phyloP scores from a whole-genome alignment of 2,888 invertebrate genomes.

The Dryococelus australis region DNA sequence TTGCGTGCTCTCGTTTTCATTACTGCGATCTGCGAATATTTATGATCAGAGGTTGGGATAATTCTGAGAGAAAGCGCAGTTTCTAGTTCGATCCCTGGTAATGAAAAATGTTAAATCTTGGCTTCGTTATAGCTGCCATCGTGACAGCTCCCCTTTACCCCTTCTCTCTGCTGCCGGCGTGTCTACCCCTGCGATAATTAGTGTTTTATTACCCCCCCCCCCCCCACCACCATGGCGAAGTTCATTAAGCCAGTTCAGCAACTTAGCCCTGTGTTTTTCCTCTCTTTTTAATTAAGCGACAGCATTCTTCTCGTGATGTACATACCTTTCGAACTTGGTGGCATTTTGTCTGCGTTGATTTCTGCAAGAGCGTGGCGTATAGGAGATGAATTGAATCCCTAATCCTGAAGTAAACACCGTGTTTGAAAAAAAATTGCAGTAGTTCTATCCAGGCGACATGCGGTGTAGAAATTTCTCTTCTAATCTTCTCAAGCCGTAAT shows the following conservation, averaged over 20 bases:
- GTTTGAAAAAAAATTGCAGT: too few species aligned
- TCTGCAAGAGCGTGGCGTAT: neutral
- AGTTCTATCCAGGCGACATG: too few species aligned
- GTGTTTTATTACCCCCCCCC: slow-evolving; percentile 6
- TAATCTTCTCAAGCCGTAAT: too few species aligned
- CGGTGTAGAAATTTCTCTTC: too few species aligned
- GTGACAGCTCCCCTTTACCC: neutral
- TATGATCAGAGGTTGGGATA: neutral
- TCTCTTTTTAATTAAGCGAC: neutral
- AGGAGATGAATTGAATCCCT: too few species aligned
- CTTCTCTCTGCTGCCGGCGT: neutral
- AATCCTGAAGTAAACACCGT: too few species aligned
- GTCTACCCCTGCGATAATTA: neutral
- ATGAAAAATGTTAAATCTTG: neutral
- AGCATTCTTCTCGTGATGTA: neutral
- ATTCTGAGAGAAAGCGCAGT: neutral
- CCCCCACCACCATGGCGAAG: too few species aligned
- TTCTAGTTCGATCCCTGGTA: neutral
- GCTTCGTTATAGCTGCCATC: neutral
- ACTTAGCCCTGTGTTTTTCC: neutral
- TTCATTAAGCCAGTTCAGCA: neutral
- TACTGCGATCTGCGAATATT: neutral
- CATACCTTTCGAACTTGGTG: neutral
- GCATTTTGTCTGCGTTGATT: neutral
- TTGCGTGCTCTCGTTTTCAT: neutral